A percentile compares a stretch with the other conserved stretches of the same genome.
phyloP scores from a whole-genome alignment of 1,140 invertebrate species.

The Achatina immaculata region DNA sequence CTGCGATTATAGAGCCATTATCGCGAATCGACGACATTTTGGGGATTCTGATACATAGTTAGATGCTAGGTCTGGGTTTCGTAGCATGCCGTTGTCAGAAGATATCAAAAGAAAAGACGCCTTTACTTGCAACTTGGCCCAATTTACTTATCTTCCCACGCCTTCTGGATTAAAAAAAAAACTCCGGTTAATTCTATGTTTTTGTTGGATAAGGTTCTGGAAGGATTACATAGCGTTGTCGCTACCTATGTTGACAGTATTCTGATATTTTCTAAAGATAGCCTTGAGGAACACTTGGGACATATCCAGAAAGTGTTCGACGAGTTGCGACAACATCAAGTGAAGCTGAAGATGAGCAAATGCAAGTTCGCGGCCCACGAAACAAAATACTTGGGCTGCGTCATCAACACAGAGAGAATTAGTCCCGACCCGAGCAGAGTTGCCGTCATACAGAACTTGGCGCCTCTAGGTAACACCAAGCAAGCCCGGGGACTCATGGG shows the following conservation, averaged over 20 bases:
- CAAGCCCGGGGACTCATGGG: no score
- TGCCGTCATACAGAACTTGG: not conserved
- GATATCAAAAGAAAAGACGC: not conserved
- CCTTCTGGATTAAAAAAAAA: constrained; percentile 51
- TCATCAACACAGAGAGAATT: constrained; percentile 35
- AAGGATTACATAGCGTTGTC: not conserved
- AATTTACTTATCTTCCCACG: constrained; percentile 47
- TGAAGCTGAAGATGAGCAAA: constrained; percentile 44
- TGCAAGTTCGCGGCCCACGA: constrained; percentile 22
- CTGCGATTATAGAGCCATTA: not conserved
- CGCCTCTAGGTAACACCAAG: not conserved
- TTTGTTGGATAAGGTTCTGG: no score
- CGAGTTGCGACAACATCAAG: constrained; percentile 44
- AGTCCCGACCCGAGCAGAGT: constrained; percentile 25
- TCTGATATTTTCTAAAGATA: no score
- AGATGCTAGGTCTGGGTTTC: constrained; percentile 5
- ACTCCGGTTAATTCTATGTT: no score
- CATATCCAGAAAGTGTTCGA: constrained; percentile 50
- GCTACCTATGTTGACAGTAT: constrained; percentile 48
- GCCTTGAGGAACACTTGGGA: no score
- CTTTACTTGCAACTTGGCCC: constrained; percentile 13
- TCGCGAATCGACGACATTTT: constrained; percentile 12
- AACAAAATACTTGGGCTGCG: not conserved
- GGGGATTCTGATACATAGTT: not conserved
- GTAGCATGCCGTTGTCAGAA: not conserved